These are phyloP conservation scores for Pedionomus torquatus DNA, from an alignment of 2,113 vertebrate genomes.

Conservation along the genomic window DNA sequence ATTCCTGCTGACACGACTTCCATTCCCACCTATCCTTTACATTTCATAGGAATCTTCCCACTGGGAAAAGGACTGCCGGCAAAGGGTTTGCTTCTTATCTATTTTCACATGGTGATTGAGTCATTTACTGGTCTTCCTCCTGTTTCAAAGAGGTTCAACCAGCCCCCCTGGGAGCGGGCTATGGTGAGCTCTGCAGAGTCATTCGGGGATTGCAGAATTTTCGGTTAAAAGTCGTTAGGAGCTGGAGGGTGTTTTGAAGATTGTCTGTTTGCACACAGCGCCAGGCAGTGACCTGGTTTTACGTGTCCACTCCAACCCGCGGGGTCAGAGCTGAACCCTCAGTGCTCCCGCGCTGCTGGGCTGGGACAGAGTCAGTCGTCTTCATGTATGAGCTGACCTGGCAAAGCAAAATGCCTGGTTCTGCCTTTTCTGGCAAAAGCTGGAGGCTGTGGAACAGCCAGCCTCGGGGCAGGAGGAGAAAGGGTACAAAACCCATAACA, in stretches of 20 bases:
- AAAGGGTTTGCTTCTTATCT: background rate
- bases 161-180: background rate
- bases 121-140: background rate
- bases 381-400: background rate
- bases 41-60: background rate
- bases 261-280: background rate
- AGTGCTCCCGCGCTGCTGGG: fast-evolving
- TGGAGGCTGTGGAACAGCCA: background rate
- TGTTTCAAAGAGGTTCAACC: background rate
- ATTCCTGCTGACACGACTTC: background rate
- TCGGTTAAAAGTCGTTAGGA: background rate
- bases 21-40: background rate
- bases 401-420: background rate
- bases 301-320: background rate
- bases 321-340: background rate
- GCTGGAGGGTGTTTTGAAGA: background rate
- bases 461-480: background rate
- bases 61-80: background rate
- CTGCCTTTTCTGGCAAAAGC: background rate
- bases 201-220: background rate
- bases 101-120: background rate
- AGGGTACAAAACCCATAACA: background rate
- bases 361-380: background rate
- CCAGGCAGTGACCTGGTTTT: background rate
- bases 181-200: background rate